phyloP scores from a whole-genome alignment of 2,888 invertebrate genomes.

The Tiliacea citrago region DNA sequence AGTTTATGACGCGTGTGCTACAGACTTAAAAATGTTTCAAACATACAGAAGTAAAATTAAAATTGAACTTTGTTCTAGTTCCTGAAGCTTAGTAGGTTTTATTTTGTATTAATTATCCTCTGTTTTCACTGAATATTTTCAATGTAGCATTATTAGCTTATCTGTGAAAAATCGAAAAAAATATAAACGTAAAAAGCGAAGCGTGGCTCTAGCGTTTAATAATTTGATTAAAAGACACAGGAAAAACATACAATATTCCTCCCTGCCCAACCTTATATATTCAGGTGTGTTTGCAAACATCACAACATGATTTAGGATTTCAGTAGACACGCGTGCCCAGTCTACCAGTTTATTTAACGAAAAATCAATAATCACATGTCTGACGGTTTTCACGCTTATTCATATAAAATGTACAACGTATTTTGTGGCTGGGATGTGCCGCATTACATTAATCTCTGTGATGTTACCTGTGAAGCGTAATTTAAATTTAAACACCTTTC shows the following conservation, averaged over 20 bases:
- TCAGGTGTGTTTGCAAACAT: slow-evolving; percentile 53
- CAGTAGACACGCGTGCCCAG: slow-evolving; percentile 49
- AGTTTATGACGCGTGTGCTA: slow-evolving; percentile 12
- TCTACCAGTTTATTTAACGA: slow-evolving; percentile 55
- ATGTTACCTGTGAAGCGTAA: slow-evolving; percentile 73
- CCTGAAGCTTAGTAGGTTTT: background rate
- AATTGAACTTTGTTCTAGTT: background rate
- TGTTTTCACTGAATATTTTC: background rate
- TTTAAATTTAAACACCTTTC: slow-evolving; percentile 77
- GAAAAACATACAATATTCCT: slow-evolving; percentile 35
- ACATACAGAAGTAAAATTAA: background rate
- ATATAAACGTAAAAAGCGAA: too few relatives aligned
- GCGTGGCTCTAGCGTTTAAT: slow-evolving; percentile 35
- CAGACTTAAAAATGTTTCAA: slow-evolving; percentile 10
- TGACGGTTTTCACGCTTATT: slow-evolving; percentile 56
- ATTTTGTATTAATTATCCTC: background rate
- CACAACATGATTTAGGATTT: slow-evolving; percentile 55
- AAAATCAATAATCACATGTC: slow-evolving; percentile 60
- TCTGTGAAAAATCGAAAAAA: slow-evolving; percentile 19
- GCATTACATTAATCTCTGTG: slow-evolving; percentile 72
- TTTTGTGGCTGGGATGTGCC: slow-evolving; percentile 60
- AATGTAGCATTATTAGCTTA: background rate
- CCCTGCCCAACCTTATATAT: slow-evolving; percentile 35
- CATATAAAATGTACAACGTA: slow-evolving; percentile 54
- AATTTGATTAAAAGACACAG: slow-evolving; percentile 51